Base-by-base conservation (phyloP, 2,797 vertebrate species). In the Nasua narica region DNA sequence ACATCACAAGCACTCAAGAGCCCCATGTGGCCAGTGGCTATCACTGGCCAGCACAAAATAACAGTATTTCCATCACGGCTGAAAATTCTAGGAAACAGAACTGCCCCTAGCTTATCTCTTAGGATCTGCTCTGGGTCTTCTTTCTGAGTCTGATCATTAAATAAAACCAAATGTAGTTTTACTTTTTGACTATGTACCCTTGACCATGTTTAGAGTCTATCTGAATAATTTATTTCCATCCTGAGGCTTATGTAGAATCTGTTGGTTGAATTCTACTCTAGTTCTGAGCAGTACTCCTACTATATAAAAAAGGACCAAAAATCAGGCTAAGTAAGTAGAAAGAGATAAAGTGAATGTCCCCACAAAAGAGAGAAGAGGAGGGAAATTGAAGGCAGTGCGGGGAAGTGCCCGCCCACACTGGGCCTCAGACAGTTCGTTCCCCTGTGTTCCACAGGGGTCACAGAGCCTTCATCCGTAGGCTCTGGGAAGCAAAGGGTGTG, bases 101-200 rank as follows among this genome's bases (percentile, higher is more conserved):
- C 27, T 50, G 10, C 14, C 54, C 8, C 32, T 58, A 29, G 10
- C 48, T 88, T 65, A n/a, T 72, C 15, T 74, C 60, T 82, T 94
- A 60, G 89, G 19, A 62, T 92, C 76, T 54, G 3, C 21, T 85
- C 48, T 32, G 76, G 25, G 48, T 94, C 77, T 90, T 92, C 69
- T 72, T 90, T 72, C 60, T 90, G 67, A 96, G 67, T 86, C 37
- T 88, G 83, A 67, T 54, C 48, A 84, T 93, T 48, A 82, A 92
- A 72, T 67, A 37, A 83, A 87, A 46, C 29, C 9, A 58, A 94
- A 85, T 48, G 13, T 60, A 52, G 14, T 85, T 82, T 79, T 86
- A 82, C 1, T 91, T 93, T 90, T 72, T 16, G 32, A 46, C 70
- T 87, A 37, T 67, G 23, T 93, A 84, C 56, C 27, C 62, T 70